Evolutionary conservation across 2,888 invertebrate species (phyloP).

Genomic region (Drosophila lacicola): DNA sequence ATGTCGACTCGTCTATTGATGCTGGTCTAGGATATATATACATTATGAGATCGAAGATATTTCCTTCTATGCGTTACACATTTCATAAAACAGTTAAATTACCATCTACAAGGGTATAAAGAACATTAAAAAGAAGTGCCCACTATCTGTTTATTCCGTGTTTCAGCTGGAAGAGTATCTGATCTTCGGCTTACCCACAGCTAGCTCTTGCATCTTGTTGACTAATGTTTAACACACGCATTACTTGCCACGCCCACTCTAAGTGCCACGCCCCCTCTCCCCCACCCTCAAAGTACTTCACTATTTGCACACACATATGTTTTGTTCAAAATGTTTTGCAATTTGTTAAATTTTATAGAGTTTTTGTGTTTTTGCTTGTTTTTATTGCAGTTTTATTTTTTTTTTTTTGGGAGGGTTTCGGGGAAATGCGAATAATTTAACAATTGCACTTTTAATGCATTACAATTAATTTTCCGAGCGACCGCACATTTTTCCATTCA

Average conservation of each 20-base stretch:
- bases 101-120: too few relatives aligned
- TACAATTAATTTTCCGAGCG: conserved; percentile 71
- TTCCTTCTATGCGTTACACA: too few relatives aligned
- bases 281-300: conserved; percentile 3
- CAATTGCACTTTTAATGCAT: conserved; percentile 72
- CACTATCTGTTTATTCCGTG: too few relatives aligned
- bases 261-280: not conserved
- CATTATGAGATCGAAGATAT: too few relatives aligned
- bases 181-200: not conserved
- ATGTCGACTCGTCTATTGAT: too few relatives aligned
- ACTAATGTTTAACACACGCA: conserved; percentile 20
- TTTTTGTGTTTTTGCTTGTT: conserved; percentile 11
- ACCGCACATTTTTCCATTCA: conserved; percentile 73
- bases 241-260: conserved; percentile 4
- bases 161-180: not conserved
- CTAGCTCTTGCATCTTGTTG: not conserved
- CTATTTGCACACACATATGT: conserved; percentile 22
- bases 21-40: too few relatives aligned
- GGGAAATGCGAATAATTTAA: conserved; percentile 48
- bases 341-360: conserved; percentile 29
- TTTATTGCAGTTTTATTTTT: not conserved
- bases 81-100: too few relatives aligned
- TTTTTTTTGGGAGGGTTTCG: not conserved
- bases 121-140: too few relatives aligned
- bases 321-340: conserved; percentile 32